A percentile compares a stretch with the other conserved stretches of the same genome.
These are phyloP conservation scores for Myrmecophaga tridactyla DNA, from an alignment of 2,113 vertebrate species.

Conservation along the genomic window DNA sequence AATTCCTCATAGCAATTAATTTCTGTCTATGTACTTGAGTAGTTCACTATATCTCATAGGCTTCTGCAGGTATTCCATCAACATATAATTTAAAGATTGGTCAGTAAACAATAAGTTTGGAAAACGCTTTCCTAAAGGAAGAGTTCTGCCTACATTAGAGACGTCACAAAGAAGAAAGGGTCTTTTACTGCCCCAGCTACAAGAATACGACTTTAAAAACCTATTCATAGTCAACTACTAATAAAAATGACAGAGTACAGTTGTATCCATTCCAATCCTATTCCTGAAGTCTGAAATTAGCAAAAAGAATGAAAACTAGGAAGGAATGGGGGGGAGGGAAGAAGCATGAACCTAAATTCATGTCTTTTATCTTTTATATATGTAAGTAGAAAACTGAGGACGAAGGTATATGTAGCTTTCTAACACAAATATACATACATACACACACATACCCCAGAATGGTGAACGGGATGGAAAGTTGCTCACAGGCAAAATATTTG, in stretches of 20 bases:
- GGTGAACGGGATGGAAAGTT: not conserved
- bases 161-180: not conserved
- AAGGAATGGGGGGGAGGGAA: not conserved
- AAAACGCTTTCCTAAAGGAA: not conserved
- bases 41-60: not conserved
- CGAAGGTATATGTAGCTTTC: not conserved
- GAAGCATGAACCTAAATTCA: not conserved
- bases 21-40: too few relatives aligned
- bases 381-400: not conserved
- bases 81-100: not conserved
- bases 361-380: not conserved
- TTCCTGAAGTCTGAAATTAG: conserved; percentile 17
- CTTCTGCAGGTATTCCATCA: not conserved
- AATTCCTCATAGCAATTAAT: not conserved
- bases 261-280: not conserved
- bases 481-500: not conserved
- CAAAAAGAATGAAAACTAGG: not conserved
- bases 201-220: not conserved
- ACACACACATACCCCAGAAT: not conserved
- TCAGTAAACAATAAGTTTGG: not conserved
- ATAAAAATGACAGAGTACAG: not conserved
- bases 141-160: not conserved
- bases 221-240: not conserved
- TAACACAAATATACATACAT: not conserved
- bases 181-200: not conserved